These are phyloP conservation scores for Henricia sp. DNA, from an alignment of 53 echinoderm and acorn worm species.

Conservation along the genomic window DNA sequence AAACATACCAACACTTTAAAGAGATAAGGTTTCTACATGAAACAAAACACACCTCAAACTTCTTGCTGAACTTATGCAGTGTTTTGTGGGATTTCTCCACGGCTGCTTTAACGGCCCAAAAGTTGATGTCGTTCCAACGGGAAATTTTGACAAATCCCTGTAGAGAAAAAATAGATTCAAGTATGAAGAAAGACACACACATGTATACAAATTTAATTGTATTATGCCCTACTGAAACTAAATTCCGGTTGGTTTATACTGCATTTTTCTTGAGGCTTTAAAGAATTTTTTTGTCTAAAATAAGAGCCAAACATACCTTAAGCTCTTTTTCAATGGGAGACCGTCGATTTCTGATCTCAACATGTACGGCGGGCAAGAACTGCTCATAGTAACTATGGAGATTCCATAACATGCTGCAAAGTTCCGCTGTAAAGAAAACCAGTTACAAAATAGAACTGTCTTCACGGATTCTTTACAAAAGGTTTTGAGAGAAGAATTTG, in stretches of 20 bases:
- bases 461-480: too few species aligned
- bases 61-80: conserved; percentile 91
- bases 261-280: background rate
- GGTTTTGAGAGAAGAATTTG: too few species aligned
- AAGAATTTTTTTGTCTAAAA: too few species aligned
- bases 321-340: conserved; percentile 93
- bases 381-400: conserved; percentile 91
- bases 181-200: too few species aligned
- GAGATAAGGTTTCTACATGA: too few species aligned
- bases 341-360: conserved; percentile 75
- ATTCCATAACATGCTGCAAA: conserved; percentile 84
- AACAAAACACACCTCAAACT: conserved; percentile 98
- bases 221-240: too few species aligned
- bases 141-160: conserved; percentile 97
- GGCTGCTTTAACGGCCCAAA: conserved; percentile 96
- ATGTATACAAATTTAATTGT: too few species aligned
- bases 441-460: background rate
- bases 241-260: too few species aligned
- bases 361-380: conserved; percentile 75
- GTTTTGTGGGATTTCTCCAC: conserved; percentile 92
- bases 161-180: conserved; percentile 6
- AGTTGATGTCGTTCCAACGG: conserved; percentile 97
- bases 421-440: conserved; percentile 39
- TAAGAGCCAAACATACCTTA: conserved; percentile 72
- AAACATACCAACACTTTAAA: too few species aligned